Evolutionary conservation across 2,113 vertebrate genomes (phyloP).

Genomic region (Myrmophylax atrothorax): DNA sequence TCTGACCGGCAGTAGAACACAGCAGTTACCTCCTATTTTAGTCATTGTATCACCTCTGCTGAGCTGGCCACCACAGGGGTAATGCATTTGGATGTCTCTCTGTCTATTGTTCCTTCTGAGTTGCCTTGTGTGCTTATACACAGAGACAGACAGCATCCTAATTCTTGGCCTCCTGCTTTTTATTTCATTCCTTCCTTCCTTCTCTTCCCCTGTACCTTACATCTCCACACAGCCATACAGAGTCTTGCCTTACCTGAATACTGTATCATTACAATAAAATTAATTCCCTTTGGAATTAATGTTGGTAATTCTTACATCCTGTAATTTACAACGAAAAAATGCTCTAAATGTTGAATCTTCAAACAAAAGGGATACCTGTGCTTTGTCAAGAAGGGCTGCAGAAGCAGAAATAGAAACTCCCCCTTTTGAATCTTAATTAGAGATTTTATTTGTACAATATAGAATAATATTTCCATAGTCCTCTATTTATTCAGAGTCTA

Average conservation of each 20-base stretch:
- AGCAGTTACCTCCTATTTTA: background rate
- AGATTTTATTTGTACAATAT: background rate
- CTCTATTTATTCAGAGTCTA: conserved; percentile 42
- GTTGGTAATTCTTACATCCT: background rate
- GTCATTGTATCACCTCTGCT: background rate
- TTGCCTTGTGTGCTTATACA: background rate
- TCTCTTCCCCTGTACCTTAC: background rate
- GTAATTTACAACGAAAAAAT: conserved; percentile 12
- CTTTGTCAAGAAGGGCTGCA: background rate
- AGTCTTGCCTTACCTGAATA: background rate
- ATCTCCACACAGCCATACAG: background rate
- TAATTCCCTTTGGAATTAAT: background rate
- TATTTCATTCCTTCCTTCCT: background rate
- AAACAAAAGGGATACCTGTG: background rate
- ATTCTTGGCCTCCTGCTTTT: background rate
- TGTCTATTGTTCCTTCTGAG: background rate
- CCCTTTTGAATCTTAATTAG: conserved; percentile 14
- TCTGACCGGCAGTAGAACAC: background rate
- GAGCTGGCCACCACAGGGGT: no score
- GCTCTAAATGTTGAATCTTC: background rate
- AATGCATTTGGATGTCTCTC: background rate
- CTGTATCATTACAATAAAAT: background rate
- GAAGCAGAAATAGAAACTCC: background rate
- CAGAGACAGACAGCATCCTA: background rate
- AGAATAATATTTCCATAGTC: background rate